phyloP scores from a whole-genome alignment of 2,888 invertebrate genomes.

The Thelaira solivaga region DNA sequence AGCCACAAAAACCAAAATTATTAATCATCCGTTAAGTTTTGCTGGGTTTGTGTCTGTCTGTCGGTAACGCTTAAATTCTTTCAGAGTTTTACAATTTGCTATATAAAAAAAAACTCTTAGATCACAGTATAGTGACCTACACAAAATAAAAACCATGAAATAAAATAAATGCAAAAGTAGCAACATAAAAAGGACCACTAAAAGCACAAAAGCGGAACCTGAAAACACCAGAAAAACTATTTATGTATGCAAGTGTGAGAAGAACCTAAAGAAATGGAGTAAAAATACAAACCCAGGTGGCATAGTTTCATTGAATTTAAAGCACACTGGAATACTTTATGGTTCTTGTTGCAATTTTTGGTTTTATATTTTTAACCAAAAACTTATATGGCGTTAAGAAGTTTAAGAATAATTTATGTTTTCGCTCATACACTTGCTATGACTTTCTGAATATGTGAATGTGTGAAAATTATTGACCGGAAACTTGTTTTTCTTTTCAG shows the following conservation, averaged over 20 bases:
- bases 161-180: slow-evolving; percentile 6
- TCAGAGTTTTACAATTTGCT: slow-evolving; percentile 25
- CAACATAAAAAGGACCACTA: neutral
- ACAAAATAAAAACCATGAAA: slow-evolving; percentile 32
- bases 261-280: neutral
- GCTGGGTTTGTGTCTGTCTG: slow-evolving; percentile 15
- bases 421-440: neutral
- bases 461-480: slow-evolving; percentile 58
- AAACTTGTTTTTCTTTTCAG: slow-evolving; percentile 36
- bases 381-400: slow-evolving; percentile 42
- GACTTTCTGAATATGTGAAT: slow-evolving; percentile 54
- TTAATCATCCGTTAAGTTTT: slow-evolving; percentile 60
- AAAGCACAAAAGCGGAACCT: slow-evolving; percentile 17
- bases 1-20: slow-evolving; percentile 54
- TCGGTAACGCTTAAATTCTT: slow-evolving; percentile 45
- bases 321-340: neutral
- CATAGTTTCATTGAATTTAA: neutral
- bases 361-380: slow-evolving; percentile 4
- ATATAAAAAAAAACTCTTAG: slow-evolving; percentile 46
- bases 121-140: slow-evolving; percentile 51
- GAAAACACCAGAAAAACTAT: too few relatives aligned
- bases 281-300: slow-evolving; percentile 8
- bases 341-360: slow-evolving; percentile 2
- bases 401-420: slow-evolving; percentile 41
- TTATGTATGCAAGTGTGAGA: slow-evolving; percentile 16